These are phyloP conservation scores for Phylloscopus trochilus DNA, from an alignment of 2,113 vertebrate species.

Conservation along the genomic window DNA sequence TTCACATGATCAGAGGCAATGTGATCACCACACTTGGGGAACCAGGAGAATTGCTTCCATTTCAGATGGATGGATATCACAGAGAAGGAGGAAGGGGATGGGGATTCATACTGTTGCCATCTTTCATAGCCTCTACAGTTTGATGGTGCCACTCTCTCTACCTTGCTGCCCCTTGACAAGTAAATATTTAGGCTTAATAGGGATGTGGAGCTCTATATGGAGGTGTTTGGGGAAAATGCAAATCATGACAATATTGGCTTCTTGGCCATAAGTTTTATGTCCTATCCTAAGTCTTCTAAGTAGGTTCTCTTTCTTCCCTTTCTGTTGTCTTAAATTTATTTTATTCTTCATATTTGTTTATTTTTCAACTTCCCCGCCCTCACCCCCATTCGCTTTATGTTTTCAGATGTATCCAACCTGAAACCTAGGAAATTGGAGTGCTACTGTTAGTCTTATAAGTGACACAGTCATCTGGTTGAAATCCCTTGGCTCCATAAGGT, in stretches of 20 bases:
- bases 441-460: background rate
- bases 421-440: background rate
- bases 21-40: background rate
- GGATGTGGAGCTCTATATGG: background rate
- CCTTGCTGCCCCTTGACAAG: background rate
- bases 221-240: background rate
- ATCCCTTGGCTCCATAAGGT: background rate
- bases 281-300: background rate
- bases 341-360: background rate
- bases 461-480: background rate
- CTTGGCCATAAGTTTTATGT: background rate
- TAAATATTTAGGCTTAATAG: background rate
- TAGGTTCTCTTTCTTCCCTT: background rate
- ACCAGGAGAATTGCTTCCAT: background rate
- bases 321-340: background rate
- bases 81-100: background rate
- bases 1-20: background rate
- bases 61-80: background rate
- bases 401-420: background rate
- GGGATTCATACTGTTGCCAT: rapidly evolving
- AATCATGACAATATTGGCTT: background rate
- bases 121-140: background rate
- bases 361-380: rapidly evolving
- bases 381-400: background rate
- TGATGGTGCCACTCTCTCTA: background rate